Percentiles rank a stretch among this genome's conserved stretches.
These are phyloP conservation scores for Apteryx owenii DNA, from an alignment of 2,113 vertebrate genomes.

Conservation along the genomic window DNA sequence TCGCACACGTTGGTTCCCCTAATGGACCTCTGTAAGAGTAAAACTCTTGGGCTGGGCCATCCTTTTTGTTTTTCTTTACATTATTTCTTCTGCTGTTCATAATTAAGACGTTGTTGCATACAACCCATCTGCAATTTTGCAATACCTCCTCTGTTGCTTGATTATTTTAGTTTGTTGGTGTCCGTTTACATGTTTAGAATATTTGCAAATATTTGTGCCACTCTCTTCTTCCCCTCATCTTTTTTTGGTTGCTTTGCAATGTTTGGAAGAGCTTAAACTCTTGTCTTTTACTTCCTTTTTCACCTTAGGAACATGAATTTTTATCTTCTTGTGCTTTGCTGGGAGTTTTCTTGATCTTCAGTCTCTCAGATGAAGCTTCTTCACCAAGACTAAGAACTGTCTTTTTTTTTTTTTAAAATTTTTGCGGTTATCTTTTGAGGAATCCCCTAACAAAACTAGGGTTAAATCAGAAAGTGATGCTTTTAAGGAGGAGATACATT, in stretches of 20 bases:
- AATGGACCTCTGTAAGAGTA: background rate
- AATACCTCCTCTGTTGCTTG: constrained; percentile 30
- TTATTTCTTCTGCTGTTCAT: background rate
- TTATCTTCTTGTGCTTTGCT: background rate
- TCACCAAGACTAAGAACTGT: background rate
- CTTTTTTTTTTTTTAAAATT: background rate
- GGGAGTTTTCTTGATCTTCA: background rate
- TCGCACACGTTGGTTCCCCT: background rate
- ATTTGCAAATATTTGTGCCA: constrained; percentile 41
- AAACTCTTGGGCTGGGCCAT: background rate
- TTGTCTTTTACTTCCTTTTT: background rate
- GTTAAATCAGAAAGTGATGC: background rate
- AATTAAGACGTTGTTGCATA: constrained; percentile 10
- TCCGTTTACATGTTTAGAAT: background rate
- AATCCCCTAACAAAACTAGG: background rate
- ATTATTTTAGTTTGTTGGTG: constrained; percentile 48
- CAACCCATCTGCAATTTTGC: constrained; percentile 13
- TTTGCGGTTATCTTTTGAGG: background rate
- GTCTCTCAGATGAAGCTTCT: background rate
- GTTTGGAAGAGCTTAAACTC: background rate
- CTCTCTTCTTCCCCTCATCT: background rate
- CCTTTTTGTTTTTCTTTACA: background rate
- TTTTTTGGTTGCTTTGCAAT: background rate
- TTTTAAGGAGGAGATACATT: background rate
- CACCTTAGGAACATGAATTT: background rate